phyloP scores from a whole-genome alignment of 64 coral and sea anemone genomes.

The Actinia equina region DNA sequence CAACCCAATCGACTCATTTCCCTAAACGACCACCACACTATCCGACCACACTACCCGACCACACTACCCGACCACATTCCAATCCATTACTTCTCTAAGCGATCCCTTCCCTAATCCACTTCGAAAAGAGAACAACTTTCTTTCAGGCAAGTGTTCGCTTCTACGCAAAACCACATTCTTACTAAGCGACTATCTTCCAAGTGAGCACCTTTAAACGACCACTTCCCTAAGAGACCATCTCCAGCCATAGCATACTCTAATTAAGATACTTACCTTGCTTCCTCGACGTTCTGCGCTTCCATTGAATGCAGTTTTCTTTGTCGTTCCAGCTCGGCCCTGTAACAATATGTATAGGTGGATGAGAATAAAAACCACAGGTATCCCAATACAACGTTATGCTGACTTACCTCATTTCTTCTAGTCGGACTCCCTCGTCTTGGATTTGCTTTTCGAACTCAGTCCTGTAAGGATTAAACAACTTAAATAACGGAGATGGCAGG shows the following conservation, averaged over 20 bases:
- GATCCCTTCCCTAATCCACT: no score
- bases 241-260: not conserved
- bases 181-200: no score
- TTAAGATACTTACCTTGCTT: conserved; percentile 62
- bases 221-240: no score
- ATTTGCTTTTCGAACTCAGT: conserved; percentile 90
- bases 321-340: conserved; percentile 84
- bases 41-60: no score
- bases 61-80: no score
- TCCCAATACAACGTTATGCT: not conserved
- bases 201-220: no score
- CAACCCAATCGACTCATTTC: no score
- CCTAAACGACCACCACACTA: no score
- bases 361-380: not conserved
- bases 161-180: no score
- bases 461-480: conserved; percentile 35
- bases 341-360: not conserved
- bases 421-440: conserved; percentile 84
- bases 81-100: no score
- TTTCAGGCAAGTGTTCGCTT: no score
- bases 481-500: not conserved
- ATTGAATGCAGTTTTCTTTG: conserved; percentile 81
- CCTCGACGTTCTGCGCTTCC: conserved; percentile 86
- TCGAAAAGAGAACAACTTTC: no score
- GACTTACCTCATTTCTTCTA: conserved; percentile 90